Evolutionary conservation across 2,888 invertebrate species (phyloP), one percentile per base, ranked within the genome.

Genomic region (Ennomos fuscantarius): DNA sequence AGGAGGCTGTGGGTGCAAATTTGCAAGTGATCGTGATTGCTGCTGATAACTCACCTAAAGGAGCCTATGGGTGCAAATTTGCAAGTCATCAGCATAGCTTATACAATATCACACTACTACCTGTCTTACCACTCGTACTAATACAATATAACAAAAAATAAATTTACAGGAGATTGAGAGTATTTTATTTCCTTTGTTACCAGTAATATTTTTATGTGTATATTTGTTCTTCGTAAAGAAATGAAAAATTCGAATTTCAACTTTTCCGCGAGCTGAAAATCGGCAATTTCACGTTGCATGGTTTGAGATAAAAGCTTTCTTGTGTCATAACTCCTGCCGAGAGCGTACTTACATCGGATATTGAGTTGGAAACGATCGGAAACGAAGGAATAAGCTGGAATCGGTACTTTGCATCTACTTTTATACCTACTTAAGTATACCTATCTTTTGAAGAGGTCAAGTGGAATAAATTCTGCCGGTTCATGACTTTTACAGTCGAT

Each of bases 281-380:
- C 60, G 63, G 54, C 62, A 59, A 63, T 64, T 60, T 62, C 54
- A 54, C 61, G 59, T 60, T 63, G 70, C 71, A 76, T 69, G 66
- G 73, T 68, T 66, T 50, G 74, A 77, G 81, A 79, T 84, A 84
- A 84, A 84, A 84, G 84, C 82, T 75, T 84, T 84, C 75, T 73
- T 79, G 74, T 84, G 84, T 84, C 78, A 80, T 81, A 84, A 77
- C 74, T 80, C 68, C 43, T 54, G 60, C 60, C 51, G 63, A 55
- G 65, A 66, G 67, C 64, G 68, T 54, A 49, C 58, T 65, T 69
- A 69, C 70, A 70, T 69, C 66, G 71, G 70, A 73, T 78, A 73
- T 73, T 62, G 76, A 78, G 74, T 72, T 71, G 59, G 57, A 69
- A 75, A 54, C 46, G 60, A 59, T 59, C 58, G 58, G 53, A 54